phyloP scores from a whole-genome alignment of 1,140 invertebrate genomes.

The Diploscapter pachys region DNA sequence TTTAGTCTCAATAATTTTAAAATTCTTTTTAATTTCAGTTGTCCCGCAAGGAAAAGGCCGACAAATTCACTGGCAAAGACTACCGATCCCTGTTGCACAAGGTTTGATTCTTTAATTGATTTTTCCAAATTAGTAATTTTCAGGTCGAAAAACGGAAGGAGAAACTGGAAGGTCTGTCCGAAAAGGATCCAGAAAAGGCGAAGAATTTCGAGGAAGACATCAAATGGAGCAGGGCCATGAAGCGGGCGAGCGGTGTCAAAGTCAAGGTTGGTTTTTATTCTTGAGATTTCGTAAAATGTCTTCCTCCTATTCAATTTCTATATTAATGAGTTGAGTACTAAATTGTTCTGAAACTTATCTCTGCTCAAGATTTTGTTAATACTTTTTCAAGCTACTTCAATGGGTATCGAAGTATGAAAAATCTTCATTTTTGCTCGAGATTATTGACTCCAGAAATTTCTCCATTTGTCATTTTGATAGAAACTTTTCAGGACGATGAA shows the following conservation, averaged over 20 bases:
- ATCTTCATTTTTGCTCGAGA: too few relatives aligned
- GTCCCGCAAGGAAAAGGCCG: conserved; percentile 12
- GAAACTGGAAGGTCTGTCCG: conserved; percentile 14
- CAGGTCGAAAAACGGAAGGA: conserved; percentile 19
- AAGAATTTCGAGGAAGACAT: conserved; percentile 19
- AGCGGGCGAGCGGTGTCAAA: conserved; percentile 25
- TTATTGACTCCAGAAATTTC: too few relatives aligned
- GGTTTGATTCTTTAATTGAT: conserved; percentile 2
- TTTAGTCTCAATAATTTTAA: not conserved
- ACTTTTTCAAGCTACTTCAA: too few relatives aligned
- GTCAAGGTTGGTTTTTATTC: conserved; percentile 14
- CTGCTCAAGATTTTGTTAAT: too few relatives aligned
- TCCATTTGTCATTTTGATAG: conserved; percentile 1
- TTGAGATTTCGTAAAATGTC: not conserved
- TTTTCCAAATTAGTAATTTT: not conserved
- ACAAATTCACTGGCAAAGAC: conserved; percentile 28
- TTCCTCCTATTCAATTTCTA: not conserved
- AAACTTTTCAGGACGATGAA: conserved; percentile 20
- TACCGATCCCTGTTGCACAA: conserved; percentile 20
- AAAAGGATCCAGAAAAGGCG: conserved; percentile 29
- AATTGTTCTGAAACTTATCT: too few relatives aligned
- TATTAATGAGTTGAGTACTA: too few relatives aligned
- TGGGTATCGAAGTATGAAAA: too few relatives aligned
- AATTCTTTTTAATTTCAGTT: conserved; percentile 11
- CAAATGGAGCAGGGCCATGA: conserved; percentile 27